These are phyloP conservation scores for Pseudorhombus dupliciocellatus DNA, from an alignment of 2,113 vertebrate genomes.

Conservation along the genomic window DNA sequence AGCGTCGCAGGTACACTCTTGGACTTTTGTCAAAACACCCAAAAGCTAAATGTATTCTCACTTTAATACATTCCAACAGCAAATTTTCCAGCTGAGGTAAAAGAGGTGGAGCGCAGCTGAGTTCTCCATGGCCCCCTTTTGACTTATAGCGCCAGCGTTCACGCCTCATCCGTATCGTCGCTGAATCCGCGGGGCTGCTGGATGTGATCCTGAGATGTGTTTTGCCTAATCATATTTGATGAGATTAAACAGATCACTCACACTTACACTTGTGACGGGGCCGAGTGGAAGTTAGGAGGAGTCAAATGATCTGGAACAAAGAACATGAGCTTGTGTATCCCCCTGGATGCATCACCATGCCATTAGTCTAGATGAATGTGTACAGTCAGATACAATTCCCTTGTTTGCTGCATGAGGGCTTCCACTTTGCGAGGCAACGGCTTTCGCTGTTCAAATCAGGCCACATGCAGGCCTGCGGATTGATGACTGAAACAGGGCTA, in stretches of 20 bases:
- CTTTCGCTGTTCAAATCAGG: constrained; percentile 48
- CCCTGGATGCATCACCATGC: constrained; percentile 61
- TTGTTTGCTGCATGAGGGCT: constrained; percentile 68
- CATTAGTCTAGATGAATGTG: constrained; percentile 73
- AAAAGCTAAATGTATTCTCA: constrained; percentile 6
- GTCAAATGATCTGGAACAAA: constrained; percentile 75
- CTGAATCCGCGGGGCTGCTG: constrained; percentile 33
- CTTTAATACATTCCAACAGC: background rate
- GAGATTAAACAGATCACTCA: constrained; percentile 71
- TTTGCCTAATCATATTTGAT: constrained; percentile 73
- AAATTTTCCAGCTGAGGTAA: background rate
- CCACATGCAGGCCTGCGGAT: constrained; percentile 57
- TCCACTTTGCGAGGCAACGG: constrained; percentile 55
- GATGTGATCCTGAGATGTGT: constrained; percentile 60
- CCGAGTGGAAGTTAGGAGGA: constrained; percentile 55
- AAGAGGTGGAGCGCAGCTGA: constrained; percentile 3
- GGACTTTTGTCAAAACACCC: constrained; percentile 14
- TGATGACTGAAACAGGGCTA: constrained; percentile 57
- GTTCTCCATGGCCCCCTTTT: constrained; percentile 3
- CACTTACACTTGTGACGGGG: constrained; percentile 52
- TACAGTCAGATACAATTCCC: constrained; percentile 66
- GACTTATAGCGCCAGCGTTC: constrained; percentile 33
- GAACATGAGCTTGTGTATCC: constrained; percentile 69
- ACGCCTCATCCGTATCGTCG: constrained; percentile 48
- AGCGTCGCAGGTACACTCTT: background rate